These are phyloP conservation scores for Macaca mulatta DNA, from an alignment of 2,113 vertebrate species.

Conservation along the genomic window DNA sequence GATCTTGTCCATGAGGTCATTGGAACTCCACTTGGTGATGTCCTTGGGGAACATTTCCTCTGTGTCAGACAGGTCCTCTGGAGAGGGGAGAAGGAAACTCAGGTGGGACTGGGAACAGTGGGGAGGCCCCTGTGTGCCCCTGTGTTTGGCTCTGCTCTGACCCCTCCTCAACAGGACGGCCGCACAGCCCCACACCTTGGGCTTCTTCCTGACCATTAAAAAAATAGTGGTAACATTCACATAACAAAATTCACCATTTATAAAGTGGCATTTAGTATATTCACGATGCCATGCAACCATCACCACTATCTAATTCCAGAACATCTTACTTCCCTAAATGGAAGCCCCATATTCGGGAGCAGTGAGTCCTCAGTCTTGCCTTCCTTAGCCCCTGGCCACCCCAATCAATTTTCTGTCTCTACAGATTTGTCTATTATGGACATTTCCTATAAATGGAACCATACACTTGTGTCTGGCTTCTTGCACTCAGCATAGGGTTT, in stretches of 20 bases:
- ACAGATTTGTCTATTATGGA: neutral
- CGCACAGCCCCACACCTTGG: fast-evolving
- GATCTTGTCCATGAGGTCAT: slow-evolving; percentile 97
- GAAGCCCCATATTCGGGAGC: neutral
- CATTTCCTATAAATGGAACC: neutral
- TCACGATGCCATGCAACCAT: neutral
- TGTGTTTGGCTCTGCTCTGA: fast-evolving
- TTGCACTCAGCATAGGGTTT: fast-evolving
- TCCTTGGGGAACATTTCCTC: slow-evolving; percentile 94
- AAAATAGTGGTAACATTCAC: neutral
- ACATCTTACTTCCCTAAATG: fast-evolving
- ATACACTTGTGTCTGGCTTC: neutral
- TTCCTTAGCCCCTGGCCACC: neutral
- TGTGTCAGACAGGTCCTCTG: slow-evolving; percentile 93
- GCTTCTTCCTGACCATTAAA: neutral
- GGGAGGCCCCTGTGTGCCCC: neutral
- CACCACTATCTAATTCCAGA: neutral
- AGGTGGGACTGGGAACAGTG: fast-evolving
- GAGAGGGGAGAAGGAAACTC: neutral
- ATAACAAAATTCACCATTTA: neutral
- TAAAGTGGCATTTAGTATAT: neutral
- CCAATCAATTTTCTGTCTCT: fast-evolving
- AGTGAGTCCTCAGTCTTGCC: neutral
- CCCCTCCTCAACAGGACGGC: fast-evolving
- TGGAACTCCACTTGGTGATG: slow-evolving; percentile 96